phyloP scores from a whole-genome alignment of 2,888 invertebrate species.

The Phaonia tiefii region DNA sequence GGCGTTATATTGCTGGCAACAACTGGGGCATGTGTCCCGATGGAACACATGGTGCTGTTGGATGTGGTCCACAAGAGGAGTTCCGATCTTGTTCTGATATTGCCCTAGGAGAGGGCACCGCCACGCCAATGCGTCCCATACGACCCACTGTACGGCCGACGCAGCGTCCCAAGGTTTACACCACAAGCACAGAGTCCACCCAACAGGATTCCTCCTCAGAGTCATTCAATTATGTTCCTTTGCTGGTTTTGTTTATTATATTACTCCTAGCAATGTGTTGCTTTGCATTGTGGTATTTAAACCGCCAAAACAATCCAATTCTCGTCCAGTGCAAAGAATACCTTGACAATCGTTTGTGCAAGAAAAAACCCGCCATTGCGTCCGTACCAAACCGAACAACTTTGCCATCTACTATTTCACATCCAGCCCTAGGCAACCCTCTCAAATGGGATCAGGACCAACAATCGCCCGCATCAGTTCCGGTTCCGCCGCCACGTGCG shows the following conservation, averaged over 20 bases:
- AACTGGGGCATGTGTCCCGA: slow-evolving; percentile 90
- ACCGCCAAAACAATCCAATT: slow-evolving; percentile 87
- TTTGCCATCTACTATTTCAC: slow-evolving; percentile 36
- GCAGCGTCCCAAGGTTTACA: slow-evolving; percentile 54
- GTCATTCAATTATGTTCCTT: slow-evolving; percentile 80
- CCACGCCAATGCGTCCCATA: slow-evolving; percentile 80
- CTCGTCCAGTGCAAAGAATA: slow-evolving; percentile 76
- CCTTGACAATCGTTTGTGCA: slow-evolving; percentile 49
- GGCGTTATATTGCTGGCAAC: slow-evolving; percentile 93
- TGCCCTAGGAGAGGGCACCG: slow-evolving; percentile 83
- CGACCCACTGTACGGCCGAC: slow-evolving; percentile 72
- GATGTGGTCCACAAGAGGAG: slow-evolving; percentile 94
- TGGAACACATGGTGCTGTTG: slow-evolving; percentile 87
- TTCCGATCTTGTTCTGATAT: slow-evolving; percentile 93
- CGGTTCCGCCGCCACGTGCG: slow-evolving; percentile 77
- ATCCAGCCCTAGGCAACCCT: slow-evolving; percentile 45
- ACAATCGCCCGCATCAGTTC: slow-evolving; percentile 64
- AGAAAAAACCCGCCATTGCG: slow-evolving; percentile 31
- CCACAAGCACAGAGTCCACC: slow-evolving; percentile 66
- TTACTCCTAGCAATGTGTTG: slow-evolving; percentile 85
- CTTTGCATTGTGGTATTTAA: slow-evolving; percentile 86
- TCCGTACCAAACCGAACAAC: slow-evolving; percentile 24
- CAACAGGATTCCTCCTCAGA: slow-evolving; percentile 70
- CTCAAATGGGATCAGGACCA: slow-evolving; percentile 39
- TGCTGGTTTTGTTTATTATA: slow-evolving; percentile 85